Percentiles rank a stretch among this genome's conserved stretches.
Conservation (phyloP, 1,140 invertebrate genomes). For the Meloidogyne exigua region DNA sequence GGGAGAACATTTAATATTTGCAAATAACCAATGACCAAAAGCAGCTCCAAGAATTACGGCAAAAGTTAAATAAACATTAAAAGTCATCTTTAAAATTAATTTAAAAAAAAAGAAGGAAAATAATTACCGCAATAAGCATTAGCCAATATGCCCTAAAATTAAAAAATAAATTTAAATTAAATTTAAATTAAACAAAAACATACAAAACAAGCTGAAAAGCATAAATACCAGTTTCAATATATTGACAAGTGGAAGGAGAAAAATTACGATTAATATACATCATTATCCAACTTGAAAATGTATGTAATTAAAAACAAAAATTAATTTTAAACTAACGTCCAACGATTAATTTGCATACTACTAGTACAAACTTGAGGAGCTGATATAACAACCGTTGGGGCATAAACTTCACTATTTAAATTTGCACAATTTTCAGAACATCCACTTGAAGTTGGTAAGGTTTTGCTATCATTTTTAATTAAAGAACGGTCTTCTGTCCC, state of each 20-base stretch:
- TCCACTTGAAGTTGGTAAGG: neutral
- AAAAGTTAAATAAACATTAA: constrained; percentile 87
- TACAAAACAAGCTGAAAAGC: constrained; percentile 82
- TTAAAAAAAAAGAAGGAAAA: neutral
- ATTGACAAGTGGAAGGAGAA: constrained; percentile 15
- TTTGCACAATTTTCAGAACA: constrained; percentile 8
- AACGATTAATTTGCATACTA: constrained; percentile 19
- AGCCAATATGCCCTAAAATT: constrained; percentile 26
- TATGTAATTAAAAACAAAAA: neutral
- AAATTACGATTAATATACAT: constrained; percentile 21
- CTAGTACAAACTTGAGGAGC: neutral
- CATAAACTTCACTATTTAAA: constrained; percentile 29
- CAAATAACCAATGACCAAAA: constrained; percentile 88
- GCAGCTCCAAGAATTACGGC: constrained; percentile 83
- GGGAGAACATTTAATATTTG: constrained; percentile 61
- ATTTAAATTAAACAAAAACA: constrained; percentile 71
- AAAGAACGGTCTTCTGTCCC: constrained; percentile 7
- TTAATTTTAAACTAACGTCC: constrained; percentile 25
- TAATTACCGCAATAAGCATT: constrained; percentile 70
- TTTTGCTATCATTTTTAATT: constrained; percentile 13
- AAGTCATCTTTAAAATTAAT: constrained; percentile 88
- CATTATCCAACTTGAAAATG: constrained; percentile 21
- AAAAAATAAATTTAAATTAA: neutral
- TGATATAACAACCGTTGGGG: constrained; percentile 19
- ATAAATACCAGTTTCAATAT: constrained; percentile 71